These are phyloP conservation scores for Melospiza georgiana DNA, from an alignment of 2,113 vertebrate species.

Conservation along the genomic window DNA sequence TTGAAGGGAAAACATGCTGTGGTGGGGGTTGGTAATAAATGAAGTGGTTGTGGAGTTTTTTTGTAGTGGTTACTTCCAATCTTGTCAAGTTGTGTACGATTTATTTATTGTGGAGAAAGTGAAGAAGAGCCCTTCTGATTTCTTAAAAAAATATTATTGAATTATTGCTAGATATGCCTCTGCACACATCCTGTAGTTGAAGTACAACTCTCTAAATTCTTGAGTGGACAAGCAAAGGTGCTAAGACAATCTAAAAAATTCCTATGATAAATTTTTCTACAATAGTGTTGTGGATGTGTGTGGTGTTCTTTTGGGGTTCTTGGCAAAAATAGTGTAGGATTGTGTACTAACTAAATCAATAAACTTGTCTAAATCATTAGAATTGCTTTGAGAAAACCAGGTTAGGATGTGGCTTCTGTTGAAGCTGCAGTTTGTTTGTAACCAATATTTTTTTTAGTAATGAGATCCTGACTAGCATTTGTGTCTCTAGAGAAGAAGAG, in stretches of 20 bases:
- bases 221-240: neutral
- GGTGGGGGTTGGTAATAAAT: neutral
- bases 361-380: neutral
- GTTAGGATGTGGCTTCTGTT: neutral
- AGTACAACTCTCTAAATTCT: neutral
- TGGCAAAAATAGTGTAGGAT: neutral
- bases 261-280: neutral
- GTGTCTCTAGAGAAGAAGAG: slow-evolving; percentile 89
- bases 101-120: neutral
- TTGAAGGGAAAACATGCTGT: neutral
- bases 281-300: neutral
- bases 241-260: neutral
- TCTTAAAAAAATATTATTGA: neutral
- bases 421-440: slow-evolving; percentile 3
- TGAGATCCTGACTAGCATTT: slow-evolving; percentile 32
- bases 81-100: fast-evolving
- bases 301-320: neutral
- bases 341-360: neutral
- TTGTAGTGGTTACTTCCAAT: too few species aligned
- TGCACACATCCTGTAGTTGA: neutral
- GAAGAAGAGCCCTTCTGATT: neutral
- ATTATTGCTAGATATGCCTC: neutral
- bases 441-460: neutral
- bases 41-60: neutral
- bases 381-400: neutral